phyloP scores from a whole-genome alignment of 2,113 vertebrate species.

The Dolichallabes microphthalmus region DNA sequence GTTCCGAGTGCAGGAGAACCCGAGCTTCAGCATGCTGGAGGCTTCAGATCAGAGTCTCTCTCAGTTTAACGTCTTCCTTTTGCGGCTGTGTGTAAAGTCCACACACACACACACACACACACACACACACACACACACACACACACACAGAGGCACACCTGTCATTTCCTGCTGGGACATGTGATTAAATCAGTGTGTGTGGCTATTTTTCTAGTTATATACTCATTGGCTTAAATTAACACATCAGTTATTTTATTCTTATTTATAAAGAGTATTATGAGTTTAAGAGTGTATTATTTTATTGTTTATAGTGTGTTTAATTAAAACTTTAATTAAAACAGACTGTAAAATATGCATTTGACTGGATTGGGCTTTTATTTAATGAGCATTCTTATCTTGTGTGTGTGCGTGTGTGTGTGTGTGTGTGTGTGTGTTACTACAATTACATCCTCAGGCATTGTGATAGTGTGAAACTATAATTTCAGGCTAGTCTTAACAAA shows the following conservation, averaged over 20 bases:
- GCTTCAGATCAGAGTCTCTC: background rate
- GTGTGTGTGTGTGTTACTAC: constrained; percentile 56
- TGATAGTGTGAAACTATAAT: constrained; percentile 3
- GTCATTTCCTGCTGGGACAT: background rate
- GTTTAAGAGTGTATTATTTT: too few relatives aligned
- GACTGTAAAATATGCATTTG: background rate
- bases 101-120: background rate
- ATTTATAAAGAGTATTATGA: background rate
- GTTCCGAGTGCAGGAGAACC: constrained; percentile 86
- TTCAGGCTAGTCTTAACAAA: constrained; percentile 4
- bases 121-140: background rate
- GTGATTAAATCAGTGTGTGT: background rate
- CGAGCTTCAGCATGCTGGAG: constrained; percentile 85
- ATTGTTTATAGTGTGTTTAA: constrained; percentile 5
- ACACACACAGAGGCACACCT: background rate
- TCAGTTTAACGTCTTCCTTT: background rate
- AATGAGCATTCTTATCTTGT: background rate
- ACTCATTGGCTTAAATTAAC: background rate
- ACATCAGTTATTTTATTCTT: background rate
- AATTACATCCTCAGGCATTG: constrained; percentile 54
- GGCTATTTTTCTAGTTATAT: background rate
- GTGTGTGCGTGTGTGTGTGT: constrained; percentile 34
- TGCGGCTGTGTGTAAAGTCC: constrained; percentile 9
- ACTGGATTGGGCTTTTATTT: background rate
- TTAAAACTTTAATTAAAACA: background rate